Base-by-base conservation (phyloP, 35 echinoderm and acorn worm genomes). In the Hemicentrotus pulcherrimus region DNA sequence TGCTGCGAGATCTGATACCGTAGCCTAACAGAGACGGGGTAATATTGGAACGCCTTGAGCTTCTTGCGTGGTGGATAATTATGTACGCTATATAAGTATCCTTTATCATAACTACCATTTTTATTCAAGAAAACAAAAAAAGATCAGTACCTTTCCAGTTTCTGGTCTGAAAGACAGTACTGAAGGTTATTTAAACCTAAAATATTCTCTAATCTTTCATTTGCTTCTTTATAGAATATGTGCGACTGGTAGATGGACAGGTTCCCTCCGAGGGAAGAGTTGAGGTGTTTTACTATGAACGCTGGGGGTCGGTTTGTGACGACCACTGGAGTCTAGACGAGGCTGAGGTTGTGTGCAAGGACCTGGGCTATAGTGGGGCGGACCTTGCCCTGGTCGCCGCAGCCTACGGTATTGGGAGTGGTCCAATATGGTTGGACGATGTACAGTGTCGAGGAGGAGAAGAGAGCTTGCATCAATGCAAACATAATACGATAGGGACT, bases 251-350 rank as follows among this genome's bases (percentile, higher is more conserved):
- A 2, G 31, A 24, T 30, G 46, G 88, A 16, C 3, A 45, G 12
- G 12, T 45, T 30, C 88, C 88, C 6, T 45, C 8, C 10, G 88
- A 90, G 46, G 88, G 88, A 15, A 33, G 88, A 15, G 88, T 90
- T 47, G 88, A 90, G 19, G 88, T 90, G 33, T 28, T 78, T 4
- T 78, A 78, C 65, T 4, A 78, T n/a, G 65, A 18, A 8, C 31
- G 33, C 31, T 90, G 88, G 88, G 88, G 88, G 32, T 18, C 88
- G 88, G 88, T 90, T 5, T 90, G 88, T 5, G 88, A 90, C 32
- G 88, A 90, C 24, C 46, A 90, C 32, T 90, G 88, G 88, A 9
- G 88, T 47, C 9, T 90, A 18, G 88, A 90, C 12, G 88, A 90
- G 88, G 88, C 88, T 6, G 32, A 47, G 32, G 88, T 90, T 0